A percentile compares a stretch with the other conserved stretches of the same genome.
Conservation (phyloP, 35 echinoderm and acorn worm genomes). For the Lytechinus pictus region DNA sequence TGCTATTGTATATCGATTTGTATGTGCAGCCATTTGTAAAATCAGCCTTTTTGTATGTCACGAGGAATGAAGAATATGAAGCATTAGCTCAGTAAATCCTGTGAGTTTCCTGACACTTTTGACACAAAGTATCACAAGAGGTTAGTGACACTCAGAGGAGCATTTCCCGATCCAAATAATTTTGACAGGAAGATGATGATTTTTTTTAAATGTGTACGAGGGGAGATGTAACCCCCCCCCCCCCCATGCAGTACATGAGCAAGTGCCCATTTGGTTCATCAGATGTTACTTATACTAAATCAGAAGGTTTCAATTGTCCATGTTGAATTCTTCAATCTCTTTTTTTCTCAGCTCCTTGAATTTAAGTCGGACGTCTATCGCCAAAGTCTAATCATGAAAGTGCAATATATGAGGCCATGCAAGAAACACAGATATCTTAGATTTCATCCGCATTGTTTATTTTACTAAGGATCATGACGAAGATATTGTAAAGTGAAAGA, state of each 20-base stretch:
- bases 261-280: too few relatives aligned
- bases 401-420: background rate
- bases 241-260: too few relatives aligned
- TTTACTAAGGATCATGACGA: background rate
- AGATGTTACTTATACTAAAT: too few relatives aligned
- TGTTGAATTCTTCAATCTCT: too few relatives aligned
- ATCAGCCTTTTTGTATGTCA: background rate
- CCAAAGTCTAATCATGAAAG: background rate
- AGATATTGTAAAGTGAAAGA: too few relatives aligned
- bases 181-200: too few relatives aligned
- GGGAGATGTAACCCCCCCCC: too few relatives aligned
- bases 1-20: background rate
- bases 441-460: background rate
- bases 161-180: too few relatives aligned
- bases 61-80: background rate
- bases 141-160: too few relatives aligned
- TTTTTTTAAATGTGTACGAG: too few relatives aligned
- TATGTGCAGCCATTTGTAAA: background rate
- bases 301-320: too few relatives aligned
- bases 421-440: background rate
- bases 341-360: background rate
- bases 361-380: background rate
- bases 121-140: too few relatives aligned
- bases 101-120: background rate
- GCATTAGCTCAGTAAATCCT: background rate